Percentiles rank a stretch among this genome's conserved stretches.
Conservation (phyloP, 2,797 vertebrate species). For the Tachyglossus aculeatus region DNA sequence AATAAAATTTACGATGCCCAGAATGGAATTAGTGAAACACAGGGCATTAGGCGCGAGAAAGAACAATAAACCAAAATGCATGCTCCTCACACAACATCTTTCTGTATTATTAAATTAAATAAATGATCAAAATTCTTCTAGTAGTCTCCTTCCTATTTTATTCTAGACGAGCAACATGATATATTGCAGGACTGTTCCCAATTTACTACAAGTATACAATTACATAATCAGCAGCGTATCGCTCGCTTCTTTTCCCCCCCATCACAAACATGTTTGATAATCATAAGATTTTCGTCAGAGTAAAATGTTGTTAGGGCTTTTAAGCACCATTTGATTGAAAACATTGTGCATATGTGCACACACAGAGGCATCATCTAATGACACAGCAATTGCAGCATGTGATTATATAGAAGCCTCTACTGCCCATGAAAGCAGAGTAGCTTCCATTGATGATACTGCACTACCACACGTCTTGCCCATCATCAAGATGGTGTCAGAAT, state of each 20-base stretch:
- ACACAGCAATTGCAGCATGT: conserved; percentile 8
- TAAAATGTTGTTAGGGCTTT: conserved; percentile 50
- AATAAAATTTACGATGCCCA: too few species aligned
- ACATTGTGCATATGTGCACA: conserved; percentile 26
- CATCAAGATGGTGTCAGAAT: conserved; percentile 28
- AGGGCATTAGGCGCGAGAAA: too few species aligned
- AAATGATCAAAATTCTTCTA: background rate
- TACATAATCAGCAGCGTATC: conserved; percentile 5
- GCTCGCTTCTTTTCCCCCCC: conserved; percentile 22
- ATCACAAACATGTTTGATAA: conserved; percentile 32
- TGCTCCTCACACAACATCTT: too few species aligned
- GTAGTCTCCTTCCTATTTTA: background rate
- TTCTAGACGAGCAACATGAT: conserved; percentile 1
- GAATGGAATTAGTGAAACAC: too few species aligned
- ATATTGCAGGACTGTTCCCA: conserved; percentile 12
- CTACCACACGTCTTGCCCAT: conserved; percentile 42
- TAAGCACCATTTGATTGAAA: conserved; percentile 48
- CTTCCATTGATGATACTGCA: too few species aligned
- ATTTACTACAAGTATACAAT: conserved; percentile 24
- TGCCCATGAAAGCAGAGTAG: too few species aligned
- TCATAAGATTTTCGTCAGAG: conserved; percentile 35
- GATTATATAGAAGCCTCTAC: conserved; percentile 40
- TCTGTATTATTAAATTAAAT: background rate
- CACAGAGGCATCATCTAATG: conserved; percentile 1
- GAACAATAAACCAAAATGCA: background rate